Evolutionary conservation across 2,797 vertebrate species (phyloP).

Genomic region (Alosa sapidissima): DNA sequence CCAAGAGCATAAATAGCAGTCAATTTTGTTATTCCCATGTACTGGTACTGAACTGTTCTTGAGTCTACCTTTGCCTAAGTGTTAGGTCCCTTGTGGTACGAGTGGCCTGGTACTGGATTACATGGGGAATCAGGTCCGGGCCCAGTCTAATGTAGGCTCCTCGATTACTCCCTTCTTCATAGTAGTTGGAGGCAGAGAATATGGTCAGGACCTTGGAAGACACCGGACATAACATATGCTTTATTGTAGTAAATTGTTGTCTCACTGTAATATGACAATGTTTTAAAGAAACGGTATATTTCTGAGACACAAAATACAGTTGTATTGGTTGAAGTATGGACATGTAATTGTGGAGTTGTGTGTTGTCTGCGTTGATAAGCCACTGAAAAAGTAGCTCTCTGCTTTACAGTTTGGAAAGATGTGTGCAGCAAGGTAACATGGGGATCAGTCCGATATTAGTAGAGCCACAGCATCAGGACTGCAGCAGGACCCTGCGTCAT

Average conservation of each 20-base stretch:
- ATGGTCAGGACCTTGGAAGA: slow-evolving; percentile 73
- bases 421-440: not conserved
- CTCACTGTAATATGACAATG: too few species aligned
- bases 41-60: not conserved
- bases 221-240: not conserved
- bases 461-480: not conserved
- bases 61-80: slow-evolving; percentile 85
- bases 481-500: not conserved
- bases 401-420: too few species aligned
- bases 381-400: too few species aligned
- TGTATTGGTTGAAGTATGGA: not conserved
- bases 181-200: slow-evolving; percentile 88
- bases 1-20: not conserved
- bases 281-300: too few species aligned
- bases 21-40: not conserved
- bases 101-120: slow-evolving; percentile 89
- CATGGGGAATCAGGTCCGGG: slow-evolving; percentile 82
- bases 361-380: not conserved
- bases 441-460: not conserved
- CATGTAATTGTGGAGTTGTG: not conserved
- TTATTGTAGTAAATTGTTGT: too few species aligned
- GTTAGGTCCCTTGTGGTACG: slow-evolving; percentile 78
- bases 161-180: slow-evolving; percentile 91
- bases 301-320: too few species aligned
- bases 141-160: slow-evolving; percentile 92